Conservation (phyloP, 2,888 invertebrate species). For the Lepidocyrtoides sp. region DNA sequence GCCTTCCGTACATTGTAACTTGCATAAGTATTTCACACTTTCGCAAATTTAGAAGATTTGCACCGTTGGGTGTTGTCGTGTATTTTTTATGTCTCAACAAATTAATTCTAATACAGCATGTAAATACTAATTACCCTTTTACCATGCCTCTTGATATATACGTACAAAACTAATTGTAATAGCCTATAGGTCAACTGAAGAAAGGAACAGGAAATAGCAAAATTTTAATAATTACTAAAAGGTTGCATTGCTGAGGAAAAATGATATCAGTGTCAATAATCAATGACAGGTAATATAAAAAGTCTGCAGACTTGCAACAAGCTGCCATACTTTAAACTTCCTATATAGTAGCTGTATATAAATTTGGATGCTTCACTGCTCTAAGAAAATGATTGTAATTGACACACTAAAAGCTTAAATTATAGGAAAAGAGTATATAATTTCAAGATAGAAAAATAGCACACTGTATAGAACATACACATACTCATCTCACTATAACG, state of each 20-base stretch:
- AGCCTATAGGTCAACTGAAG: neutral
- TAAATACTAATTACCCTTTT: conserved; percentile 3
- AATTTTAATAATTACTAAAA: conserved; percentile 14
- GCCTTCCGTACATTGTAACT: too few species aligned
- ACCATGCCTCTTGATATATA: neutral
- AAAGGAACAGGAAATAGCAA: conserved; percentile 6
- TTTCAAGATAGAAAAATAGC: neutral
- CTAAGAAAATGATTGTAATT: neutral
- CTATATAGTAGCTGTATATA: neutral
- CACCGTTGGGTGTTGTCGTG: conserved; percentile 11
- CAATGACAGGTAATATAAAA: neutral
- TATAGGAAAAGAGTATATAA: conserved; percentile 5
- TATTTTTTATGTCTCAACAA: neutral
- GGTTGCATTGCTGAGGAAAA: conserved; percentile 39
- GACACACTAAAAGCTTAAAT: neutral
- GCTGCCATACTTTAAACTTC: neutral
- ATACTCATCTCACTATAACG: conserved; percentile 5
- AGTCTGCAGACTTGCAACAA: too few species aligned
- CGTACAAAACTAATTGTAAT: neutral
- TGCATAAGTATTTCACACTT: too few species aligned
- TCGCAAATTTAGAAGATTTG: too few species aligned
- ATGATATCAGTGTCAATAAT: neutral
- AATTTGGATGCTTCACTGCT: neutral
- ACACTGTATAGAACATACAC: neutral
- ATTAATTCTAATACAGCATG: neutral